Conservation (phyloP, 2,113 vertebrate species). For the Choloepus hoffmanni region DNA sequence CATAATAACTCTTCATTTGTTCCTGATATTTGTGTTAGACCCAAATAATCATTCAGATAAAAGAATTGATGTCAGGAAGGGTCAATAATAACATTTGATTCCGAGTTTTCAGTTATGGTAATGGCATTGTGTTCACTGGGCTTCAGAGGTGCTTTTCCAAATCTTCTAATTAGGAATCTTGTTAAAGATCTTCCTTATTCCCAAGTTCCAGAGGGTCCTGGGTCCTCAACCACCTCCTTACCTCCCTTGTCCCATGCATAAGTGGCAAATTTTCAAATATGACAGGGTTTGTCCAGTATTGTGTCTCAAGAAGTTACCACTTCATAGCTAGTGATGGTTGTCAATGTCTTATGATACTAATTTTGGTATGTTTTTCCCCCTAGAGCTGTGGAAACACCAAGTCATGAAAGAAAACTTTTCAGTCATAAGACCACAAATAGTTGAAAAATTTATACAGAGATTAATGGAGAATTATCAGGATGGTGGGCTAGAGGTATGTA, state of each 20-base stretch:
- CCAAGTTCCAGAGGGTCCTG: neutral
- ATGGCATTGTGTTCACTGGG: neutral
- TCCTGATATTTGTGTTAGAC: neutral
- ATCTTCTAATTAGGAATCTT: conserved; percentile 22
- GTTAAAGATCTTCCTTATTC: neutral
- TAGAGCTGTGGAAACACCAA: conserved; percentile 88
- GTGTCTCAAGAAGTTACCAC: neutral
- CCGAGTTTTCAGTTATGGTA: neutral
- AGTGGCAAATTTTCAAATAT: neutral
- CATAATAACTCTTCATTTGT: neutral
- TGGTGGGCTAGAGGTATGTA: conserved; percentile 82
- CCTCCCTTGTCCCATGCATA: neutral
- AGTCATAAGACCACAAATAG: conserved; percentile 83
- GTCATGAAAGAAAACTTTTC: conserved; percentile 87
- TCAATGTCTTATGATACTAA: neutral
- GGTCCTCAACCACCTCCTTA: neutral
- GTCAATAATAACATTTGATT: neutral
- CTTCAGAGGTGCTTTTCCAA: neutral
- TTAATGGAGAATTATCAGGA: conserved; percentile 87
- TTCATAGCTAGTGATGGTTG: neutral
- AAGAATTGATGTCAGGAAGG: neutral
- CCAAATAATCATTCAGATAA: neutral
- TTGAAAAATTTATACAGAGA: conserved; percentile 86
- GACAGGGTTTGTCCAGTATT: neutral
- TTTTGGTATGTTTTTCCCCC: neutral